phyloP scores from a whole-genome alignment of 2,797 vertebrate genomes.

The Enteromius paludinosus region DNA sequence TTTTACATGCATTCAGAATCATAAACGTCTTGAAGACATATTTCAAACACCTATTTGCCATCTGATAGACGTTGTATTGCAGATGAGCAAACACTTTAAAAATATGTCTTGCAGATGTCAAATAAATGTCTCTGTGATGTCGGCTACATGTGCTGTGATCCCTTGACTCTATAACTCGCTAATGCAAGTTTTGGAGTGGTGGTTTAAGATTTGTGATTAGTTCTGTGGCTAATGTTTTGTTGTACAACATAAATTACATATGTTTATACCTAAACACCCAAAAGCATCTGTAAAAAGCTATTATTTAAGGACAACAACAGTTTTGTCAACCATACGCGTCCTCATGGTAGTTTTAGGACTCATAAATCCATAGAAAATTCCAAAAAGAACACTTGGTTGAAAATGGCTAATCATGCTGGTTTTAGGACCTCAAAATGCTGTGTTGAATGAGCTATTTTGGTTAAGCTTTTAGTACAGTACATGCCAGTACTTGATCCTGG shows the following conservation, averaged over 20 bases:
- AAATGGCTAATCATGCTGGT: background rate
- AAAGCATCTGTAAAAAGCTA: background rate
- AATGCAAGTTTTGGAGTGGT: background rate
- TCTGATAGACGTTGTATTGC: background rate
- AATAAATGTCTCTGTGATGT: background rate
- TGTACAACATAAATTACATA: background rate
- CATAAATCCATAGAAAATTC: background rate
- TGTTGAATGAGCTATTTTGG: background rate
- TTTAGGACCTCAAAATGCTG: conserved; percentile 2
- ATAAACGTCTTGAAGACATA: background rate
- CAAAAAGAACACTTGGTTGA: background rate
- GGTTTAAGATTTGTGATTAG: background rate
- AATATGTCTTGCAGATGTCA: background rate
- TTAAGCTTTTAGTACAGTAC: background rate
- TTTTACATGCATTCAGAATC: background rate
- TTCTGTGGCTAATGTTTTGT: background rate
- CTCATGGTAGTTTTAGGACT: background rate
- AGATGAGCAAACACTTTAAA: background rate
- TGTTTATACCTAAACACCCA: background rate
- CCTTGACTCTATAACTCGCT: background rate
- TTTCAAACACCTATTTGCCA: background rate
- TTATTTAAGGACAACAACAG: background rate
- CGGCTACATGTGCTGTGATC: background rate
- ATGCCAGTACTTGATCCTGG: background rate
- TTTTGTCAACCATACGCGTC: background rate